Evolutionary conservation across 2,888 invertebrate genomes (phyloP).

Genomic region (Melieria picta): DNA sequence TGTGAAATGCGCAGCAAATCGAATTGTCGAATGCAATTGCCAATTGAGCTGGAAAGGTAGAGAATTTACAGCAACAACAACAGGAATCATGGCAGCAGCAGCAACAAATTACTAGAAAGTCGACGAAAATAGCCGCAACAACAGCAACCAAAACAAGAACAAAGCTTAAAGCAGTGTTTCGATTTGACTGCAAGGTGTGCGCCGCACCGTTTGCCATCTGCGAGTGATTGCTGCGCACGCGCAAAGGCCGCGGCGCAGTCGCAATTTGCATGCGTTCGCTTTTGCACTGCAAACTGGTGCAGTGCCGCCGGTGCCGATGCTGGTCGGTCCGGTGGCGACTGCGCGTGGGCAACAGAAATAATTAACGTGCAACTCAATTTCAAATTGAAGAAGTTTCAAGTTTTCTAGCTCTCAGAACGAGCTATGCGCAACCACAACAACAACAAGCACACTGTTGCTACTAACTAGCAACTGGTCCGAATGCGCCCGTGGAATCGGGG

Average conservation of each 20-base stretch:
- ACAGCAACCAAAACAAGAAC: not conserved
- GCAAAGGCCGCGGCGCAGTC: not conserved
- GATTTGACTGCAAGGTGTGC: constrained; percentile 9
- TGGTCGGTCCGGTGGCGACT: too few relatives aligned
- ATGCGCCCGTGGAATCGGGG: not conserved
- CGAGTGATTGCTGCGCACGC: constrained; percentile 1
- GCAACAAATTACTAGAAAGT: not conserved
- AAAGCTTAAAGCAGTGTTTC: not conserved
- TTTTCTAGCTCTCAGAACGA: too few relatives aligned
- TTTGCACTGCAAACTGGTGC: too few relatives aligned
- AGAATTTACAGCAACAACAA: not conserved
- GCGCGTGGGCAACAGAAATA: not conserved
- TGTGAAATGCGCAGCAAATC: not conserved
- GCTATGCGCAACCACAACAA: too few relatives aligned
- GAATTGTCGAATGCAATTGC: not conserved
- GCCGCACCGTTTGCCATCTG: not conserved
- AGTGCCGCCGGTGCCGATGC: too few relatives aligned
- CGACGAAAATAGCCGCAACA: not conserved
- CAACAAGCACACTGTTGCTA: too few relatives aligned
- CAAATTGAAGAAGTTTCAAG: not conserved
- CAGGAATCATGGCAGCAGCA: not conserved
- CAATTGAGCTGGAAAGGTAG: not conserved
- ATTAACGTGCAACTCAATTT: constrained; percentile 2
- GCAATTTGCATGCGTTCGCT: not conserved
- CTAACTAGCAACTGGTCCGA: too few relatives aligned